These are phyloP conservation scores for Styela clava DNA, from an alignment of 23 tunicate genomes.

Conservation along the genomic window DNA sequence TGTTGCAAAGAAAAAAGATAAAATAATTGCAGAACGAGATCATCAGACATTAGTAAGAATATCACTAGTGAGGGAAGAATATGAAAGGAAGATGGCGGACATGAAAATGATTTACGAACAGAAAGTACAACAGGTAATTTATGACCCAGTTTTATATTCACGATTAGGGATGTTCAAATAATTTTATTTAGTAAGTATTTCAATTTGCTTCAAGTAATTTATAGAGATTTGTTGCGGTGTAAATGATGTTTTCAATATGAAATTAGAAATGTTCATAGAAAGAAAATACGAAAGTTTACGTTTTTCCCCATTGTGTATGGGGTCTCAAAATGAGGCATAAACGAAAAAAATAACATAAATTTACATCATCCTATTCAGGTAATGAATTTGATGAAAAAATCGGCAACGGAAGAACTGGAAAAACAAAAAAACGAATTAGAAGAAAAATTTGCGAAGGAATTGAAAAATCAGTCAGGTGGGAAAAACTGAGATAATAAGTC, in stretches of 20 bases:
- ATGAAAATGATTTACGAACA: background rate
- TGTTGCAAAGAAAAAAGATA: background rate
- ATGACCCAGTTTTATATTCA: too few relatives aligned
- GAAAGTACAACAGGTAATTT: background rate
- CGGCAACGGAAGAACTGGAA: background rate
- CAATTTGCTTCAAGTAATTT: too few relatives aligned
- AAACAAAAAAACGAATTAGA: background rate
- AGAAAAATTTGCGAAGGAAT: background rate
- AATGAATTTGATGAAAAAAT: background rate
- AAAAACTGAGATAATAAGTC: background rate
- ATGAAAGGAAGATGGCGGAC: constrained; percentile 38
- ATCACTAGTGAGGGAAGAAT: constrained; percentile 47
- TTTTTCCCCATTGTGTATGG: too few relatives aligned
- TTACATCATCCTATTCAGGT: background rate
- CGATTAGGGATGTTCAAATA: too few relatives aligned
- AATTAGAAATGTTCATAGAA: too few relatives aligned
- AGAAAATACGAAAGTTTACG: too few relatives aligned
- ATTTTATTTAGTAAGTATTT: too few relatives aligned
- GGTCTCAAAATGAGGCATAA: too few relatives aligned
- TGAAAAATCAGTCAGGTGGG: background rate
- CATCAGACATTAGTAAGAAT: constrained; percentile 33
- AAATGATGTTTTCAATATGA: too few relatives aligned
- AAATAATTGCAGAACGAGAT: background rate
- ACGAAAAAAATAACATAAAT: too few relatives aligned
- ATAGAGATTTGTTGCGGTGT: too few relatives aligned